phyloP scores from a whole-genome alignment of 1,140 invertebrate species.

The Adelges cooleyi region DNA sequence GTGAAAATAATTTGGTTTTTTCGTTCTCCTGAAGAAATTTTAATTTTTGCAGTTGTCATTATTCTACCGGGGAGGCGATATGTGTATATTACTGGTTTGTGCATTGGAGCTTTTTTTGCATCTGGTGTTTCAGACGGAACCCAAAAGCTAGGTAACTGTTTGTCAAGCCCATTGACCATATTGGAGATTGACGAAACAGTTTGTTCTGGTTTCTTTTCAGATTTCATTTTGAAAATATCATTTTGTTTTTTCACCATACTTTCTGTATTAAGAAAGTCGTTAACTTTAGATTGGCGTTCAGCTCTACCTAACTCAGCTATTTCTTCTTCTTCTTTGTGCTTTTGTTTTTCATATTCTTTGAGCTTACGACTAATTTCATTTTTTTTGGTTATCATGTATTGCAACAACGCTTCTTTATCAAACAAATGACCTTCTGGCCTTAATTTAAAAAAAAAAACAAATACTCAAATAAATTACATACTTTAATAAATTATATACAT shows the following conservation, averaged over 20 bases:
- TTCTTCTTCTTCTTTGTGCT: constrained; percentile 57
- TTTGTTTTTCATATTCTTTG: constrained; percentile 88
- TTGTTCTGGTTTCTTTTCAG: constrained; percentile 4
- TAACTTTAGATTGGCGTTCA: constrained; percentile 56
- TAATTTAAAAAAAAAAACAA: constrained; percentile 25
- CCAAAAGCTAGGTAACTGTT: constrained; percentile 92
- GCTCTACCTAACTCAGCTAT: constrained; percentile 51
- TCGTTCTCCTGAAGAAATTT: not conserved
- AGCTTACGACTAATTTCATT: constrained; percentile 77
- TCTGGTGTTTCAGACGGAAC: constrained; percentile 87
- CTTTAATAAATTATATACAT: constrained; percentile 10
- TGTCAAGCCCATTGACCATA: constrained; percentile 55
- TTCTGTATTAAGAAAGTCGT: constrained; percentile 65
- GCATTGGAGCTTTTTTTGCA: constrained; percentile 54
- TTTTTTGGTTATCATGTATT: constrained; percentile 93
- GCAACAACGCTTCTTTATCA: constrained; percentile 93
- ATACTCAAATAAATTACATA: too few relatives aligned
- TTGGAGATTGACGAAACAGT: constrained; percentile 55
- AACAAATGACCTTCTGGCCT: constrained; percentile 88
- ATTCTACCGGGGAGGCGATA: not conserved
- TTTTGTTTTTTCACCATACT: constrained; percentile 45
- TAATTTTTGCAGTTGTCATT: not conserved
- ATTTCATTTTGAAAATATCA: constrained; percentile 23
- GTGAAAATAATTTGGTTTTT: too few relatives aligned
- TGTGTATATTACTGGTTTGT: constrained; percentile 60